Conservation (phyloP, 2,113 vertebrate species). For the Ceratotherium simum region DNA sequence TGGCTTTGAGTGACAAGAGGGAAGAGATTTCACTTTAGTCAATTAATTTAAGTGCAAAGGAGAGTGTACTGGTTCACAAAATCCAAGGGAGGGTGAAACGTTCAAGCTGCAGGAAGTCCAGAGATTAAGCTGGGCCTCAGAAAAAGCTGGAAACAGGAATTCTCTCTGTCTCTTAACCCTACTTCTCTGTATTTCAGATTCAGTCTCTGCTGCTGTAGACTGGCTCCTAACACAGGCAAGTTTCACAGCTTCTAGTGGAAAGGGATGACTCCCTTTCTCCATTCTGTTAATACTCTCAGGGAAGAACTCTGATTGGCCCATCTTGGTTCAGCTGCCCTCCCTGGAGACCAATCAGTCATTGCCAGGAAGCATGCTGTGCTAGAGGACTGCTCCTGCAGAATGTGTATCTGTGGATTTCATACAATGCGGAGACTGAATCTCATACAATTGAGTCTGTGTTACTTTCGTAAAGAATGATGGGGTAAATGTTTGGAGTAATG, state of each 20-base stretch:
- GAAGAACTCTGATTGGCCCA: neutral
- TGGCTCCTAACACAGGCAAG: neutral
- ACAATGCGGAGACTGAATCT: neutral
- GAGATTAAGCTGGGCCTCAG: neutral
- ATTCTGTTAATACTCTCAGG: neutral
- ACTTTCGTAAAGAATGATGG: neutral
- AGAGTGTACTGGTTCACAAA: neutral
- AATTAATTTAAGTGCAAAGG: neutral
- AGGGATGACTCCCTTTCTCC: neutral
- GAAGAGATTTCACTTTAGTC: neutral
- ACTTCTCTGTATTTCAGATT: neutral
- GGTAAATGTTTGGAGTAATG: neutral
- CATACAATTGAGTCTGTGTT: neutral
- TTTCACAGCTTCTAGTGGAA: neutral
- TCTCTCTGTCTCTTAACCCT: neutral
- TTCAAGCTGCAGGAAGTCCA: neutral
- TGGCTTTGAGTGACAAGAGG: neutral
- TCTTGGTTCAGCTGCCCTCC: neutral
- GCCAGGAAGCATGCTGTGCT: neutral
- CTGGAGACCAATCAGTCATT: neutral
- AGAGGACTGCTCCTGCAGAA: neutral
- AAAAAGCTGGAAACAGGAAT: neutral
- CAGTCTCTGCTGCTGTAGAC: neutral
- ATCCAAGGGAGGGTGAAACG: neutral
- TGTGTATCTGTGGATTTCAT: neutral